Evolutionary conservation across 2,888 invertebrate species (phyloP).

Genomic region (Amphimallon solstitiale): DNA sequence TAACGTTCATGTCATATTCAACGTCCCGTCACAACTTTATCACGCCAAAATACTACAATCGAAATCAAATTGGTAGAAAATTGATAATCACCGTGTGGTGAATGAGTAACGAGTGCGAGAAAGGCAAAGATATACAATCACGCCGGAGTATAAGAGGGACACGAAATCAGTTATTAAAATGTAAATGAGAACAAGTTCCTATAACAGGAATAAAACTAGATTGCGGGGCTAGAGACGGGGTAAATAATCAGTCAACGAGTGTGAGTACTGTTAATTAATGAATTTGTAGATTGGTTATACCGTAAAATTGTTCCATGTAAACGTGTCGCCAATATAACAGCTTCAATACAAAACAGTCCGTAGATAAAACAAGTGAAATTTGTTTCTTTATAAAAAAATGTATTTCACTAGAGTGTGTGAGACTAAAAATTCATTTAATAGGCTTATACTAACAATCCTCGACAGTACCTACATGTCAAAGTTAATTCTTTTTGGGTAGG

Average conservation of each 20-base stretch:
- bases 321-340: neutral
- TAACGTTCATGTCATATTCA: neutral
- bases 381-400: neutral
- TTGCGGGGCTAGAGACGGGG: constrained; percentile 50
- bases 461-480: too few species aligned
- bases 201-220: constrained; percentile 61
- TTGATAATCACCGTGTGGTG: constrained; percentile 62
- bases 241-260: constrained; percentile 59
- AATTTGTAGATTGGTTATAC: constrained; percentile 45
- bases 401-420: neutral
- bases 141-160: constrained; percentile 49
- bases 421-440: neutral
- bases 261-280: constrained; percentile 62
- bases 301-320: constrained; percentile 35
- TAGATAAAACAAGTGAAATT: neutral
- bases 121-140: constrained; percentile 45
- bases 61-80: constrained; percentile 65
- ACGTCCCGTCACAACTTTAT: neutral
- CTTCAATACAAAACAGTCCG: neutral
- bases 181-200: constrained; percentile 63
- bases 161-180: constrained; percentile 62
- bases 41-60: constrained; percentile 61
- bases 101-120: constrained; percentile 52
- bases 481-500: too few species aligned
- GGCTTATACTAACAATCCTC: neutral